These are phyloP conservation scores for Drosophila sucinea DNA, from an alignment of 1,140 invertebrate species.

Conservation along the genomic window DNA sequence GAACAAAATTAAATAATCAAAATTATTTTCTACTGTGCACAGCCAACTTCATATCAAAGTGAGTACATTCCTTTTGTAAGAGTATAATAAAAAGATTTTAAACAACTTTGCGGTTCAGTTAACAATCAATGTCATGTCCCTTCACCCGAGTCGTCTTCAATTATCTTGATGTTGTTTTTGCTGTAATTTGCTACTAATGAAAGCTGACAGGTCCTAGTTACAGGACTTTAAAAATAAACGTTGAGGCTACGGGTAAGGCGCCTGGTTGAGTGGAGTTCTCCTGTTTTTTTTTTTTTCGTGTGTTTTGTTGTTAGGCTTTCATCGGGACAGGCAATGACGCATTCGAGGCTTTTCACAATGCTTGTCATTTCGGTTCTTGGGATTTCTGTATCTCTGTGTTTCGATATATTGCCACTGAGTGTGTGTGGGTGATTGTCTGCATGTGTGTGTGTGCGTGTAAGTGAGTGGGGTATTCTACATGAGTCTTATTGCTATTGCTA, in stretches of 20 bases:
- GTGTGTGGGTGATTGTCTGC: neutral
- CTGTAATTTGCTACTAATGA: conserved; percentile 43
- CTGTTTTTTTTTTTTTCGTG: neutral
- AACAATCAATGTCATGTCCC: conserved; percentile 44
- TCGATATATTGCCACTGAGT: neutral
- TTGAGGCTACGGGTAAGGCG: neutral
- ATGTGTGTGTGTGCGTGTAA: neutral
- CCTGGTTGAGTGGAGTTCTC: conserved; percentile 5
- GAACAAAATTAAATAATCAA: too few species aligned
- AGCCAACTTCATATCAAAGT: neutral
- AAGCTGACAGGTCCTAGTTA: conserved; percentile 50
- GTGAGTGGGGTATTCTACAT: conserved; percentile 13
- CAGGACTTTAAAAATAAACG: conserved; percentile 35
- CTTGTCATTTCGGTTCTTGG: conserved; percentile 24
- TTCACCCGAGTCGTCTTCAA: conserved; percentile 18
- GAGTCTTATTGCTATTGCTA: conserved; percentile 17
- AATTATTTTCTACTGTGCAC: neutral
- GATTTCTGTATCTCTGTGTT: conserved; percentile 5
- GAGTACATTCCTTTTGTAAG: neutral
- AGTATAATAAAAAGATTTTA: conserved; percentile 36
- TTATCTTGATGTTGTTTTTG: conserved; percentile 28
- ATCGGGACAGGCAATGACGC: conserved; percentile 3
- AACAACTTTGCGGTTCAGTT: conserved; percentile 32
- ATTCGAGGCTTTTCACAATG: neutral
- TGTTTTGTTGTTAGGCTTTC: neutral